phyloP scores from a whole-genome alignment of 2,113 vertebrate species.

The Phrynosoma platyrhinos region DNA sequence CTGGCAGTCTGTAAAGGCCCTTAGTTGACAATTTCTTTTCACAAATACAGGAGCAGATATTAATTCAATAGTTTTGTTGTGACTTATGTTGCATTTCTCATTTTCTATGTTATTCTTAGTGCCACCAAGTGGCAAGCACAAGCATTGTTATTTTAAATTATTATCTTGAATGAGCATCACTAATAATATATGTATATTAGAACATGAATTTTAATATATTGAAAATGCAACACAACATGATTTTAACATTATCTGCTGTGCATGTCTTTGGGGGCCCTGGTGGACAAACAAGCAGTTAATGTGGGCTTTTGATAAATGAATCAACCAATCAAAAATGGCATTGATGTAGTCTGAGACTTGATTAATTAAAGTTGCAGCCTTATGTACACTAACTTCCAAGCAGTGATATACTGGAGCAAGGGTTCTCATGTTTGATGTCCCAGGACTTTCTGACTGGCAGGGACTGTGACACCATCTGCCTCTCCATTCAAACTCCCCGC shows the following conservation, averaged over 20 bases:
- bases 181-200: not conserved
- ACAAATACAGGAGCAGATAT: not conserved
- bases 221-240: too few relatives aligned
- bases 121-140: slow-evolving; percentile 74
- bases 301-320: too few relatives aligned
- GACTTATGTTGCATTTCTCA: not conserved
- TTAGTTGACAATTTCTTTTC: slow-evolving; percentile 19
- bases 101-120: slow-evolving; percentile 63
- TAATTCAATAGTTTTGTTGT: not conserved
- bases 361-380: not conserved
- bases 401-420: too few relatives aligned
- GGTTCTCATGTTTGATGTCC: too few relatives aligned
- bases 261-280: too few relatives aligned
- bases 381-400: not conserved
- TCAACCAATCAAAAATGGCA: too few relatives aligned
- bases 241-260: too few relatives aligned
- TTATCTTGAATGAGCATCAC: not conserved
- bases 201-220: not conserved
- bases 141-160: accelerated
- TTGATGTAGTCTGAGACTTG: not conserved
- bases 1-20: not conserved
- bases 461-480: too few relatives aligned
- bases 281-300: too few relatives aligned
- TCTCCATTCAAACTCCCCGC: too few relatives aligned
- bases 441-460: too few relatives aligned